Base-by-base conservation (phyloP, 2,888 invertebrate species). In the Serripes groenlandicus region DNA sequence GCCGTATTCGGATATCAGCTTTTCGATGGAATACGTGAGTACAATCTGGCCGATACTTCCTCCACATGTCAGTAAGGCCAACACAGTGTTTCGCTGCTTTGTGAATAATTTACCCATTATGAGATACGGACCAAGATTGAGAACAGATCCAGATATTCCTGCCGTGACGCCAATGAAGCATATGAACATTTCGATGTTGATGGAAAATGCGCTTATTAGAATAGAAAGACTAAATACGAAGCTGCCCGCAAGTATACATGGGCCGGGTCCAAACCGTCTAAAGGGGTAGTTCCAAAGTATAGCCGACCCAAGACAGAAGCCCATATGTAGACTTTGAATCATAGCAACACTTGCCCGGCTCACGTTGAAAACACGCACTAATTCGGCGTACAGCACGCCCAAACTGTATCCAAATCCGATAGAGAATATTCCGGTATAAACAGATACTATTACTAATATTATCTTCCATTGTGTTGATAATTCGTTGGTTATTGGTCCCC, bases 381-480 rank as follows among this genome's bases (percentile, higher is more conserved):
- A 23, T 35, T 73, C 68, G 7, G 78, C 58, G 32, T 78, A 78
- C 7, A 78, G 30, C 18, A 78, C 73, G 49, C 73, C 52, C 28
- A 78, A 73, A 32, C 73, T 54, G 37, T 56, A 68, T 23, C 73
- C 69, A 60, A 78, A 78, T 9, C 78, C 78, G 7, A 73, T 54
- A 0, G 78, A 56, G 21, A 62, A 62, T 0, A 62, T 62, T 4
- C 32, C 32, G 64, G 49, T 62, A n/a, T 34, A 62, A 15, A 62
- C 32, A 0, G 34, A 62, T 21, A 15, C 30, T 1, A 34, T 15
- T 3, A 34, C 15, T 3, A 62, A 34, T 21, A n/a, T 2, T 32
- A 62, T 62, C 21, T 62, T 32, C 62, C 62, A 62, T 62, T 30
- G 7, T 4, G 62, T 32, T 1, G 34, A 32, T 34, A 62, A 0